Evolutionary conservation across 2,113 vertebrate genomes (phyloP).

Genomic region (Amphiprion ocellaris): DNA sequence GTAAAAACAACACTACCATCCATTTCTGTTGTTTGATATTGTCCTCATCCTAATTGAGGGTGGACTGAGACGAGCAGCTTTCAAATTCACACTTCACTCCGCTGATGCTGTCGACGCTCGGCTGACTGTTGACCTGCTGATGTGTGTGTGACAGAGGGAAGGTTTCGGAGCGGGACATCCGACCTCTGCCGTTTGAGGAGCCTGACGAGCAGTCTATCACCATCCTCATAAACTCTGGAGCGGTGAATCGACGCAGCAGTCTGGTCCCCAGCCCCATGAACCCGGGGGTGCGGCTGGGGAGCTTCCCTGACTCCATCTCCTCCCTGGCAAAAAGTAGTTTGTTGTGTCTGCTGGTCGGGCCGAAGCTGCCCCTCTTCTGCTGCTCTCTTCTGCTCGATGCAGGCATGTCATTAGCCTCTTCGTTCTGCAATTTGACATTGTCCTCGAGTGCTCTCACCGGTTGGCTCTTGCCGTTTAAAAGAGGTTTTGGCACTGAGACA

Average conservation of each 20-base stretch:
- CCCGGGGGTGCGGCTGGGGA: slow-evolving; percentile 58
- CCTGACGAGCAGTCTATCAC: slow-evolving; percentile 78
- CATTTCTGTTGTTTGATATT: background rate
- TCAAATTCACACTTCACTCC: slow-evolving; percentile 87
- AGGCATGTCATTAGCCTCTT: slow-evolving; percentile 49
- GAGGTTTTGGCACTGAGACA: slow-evolving; percentile 54
- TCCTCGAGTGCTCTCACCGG: slow-evolving; percentile 53
- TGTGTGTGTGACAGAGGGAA: slow-evolving; percentile 83
- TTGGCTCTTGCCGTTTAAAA: slow-evolving; percentile 63
- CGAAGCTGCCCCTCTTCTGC: slow-evolving; percentile 75
- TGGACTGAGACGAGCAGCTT: slow-evolving; percentile 70
- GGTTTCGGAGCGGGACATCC: slow-evolving; percentile 85
- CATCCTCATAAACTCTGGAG: slow-evolving; percentile 86
- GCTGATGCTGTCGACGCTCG: slow-evolving; percentile 86
- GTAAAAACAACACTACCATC: background rate
- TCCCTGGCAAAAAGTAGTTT: slow-evolving; percentile 78
- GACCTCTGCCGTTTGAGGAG: slow-evolving; percentile 69
- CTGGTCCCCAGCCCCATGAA: slow-evolving; percentile 80
- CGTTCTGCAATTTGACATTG: slow-evolving; percentile 43
- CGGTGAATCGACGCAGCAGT: slow-evolving; percentile 84
- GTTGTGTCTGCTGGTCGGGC: slow-evolving; percentile 64
- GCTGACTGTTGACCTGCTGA: slow-evolving; percentile 84
- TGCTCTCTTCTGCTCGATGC: slow-evolving; percentile 61
- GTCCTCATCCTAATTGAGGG: slow-evolving; percentile 58
- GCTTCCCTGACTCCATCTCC: slow-evolving; percentile 73